phyloP scores from a whole-genome alignment of 2,797 vertebrate species.

The Sebastolobus altivelis region DNA sequence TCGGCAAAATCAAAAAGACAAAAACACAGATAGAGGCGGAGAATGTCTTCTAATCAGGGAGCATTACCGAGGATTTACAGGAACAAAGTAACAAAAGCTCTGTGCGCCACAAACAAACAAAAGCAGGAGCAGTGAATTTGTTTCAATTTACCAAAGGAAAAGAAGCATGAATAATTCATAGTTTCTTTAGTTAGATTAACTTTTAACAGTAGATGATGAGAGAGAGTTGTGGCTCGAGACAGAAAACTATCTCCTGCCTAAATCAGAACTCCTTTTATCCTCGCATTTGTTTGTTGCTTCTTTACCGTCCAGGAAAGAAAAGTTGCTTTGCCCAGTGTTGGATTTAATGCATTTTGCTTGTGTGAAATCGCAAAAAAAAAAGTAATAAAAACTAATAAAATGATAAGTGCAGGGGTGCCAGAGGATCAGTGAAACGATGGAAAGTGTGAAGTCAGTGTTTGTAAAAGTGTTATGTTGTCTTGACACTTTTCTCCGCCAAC shows the following conservation, averaged over 20 bases:
- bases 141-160: constrained; percentile 56
- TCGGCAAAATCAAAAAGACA: constrained; percentile 14
- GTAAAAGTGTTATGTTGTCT: constrained; percentile 18
- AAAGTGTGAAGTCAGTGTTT: constrained; percentile 7
- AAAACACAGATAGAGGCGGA: constrained; percentile 12
- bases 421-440: neutral
- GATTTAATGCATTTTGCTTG: neutral
- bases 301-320: neutral
- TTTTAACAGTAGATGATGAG: constrained; percentile 48
- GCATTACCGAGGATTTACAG: constrained; percentile 24
- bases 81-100: constrained; percentile 34
- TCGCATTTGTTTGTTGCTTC: constrained; percentile 7
- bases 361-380: neutral
- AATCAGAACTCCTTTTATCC: constrained; percentile 22
- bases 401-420: neutral
- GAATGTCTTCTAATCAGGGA: constrained; percentile 52
- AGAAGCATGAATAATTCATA: constrained; percentile 60
- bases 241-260: neutral
- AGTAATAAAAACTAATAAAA: neutral
- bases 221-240: constrained; percentile 12
- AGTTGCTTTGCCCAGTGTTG: neutral
- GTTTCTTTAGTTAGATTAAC: constrained; percentile 39
- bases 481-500: neutral
- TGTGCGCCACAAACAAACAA: constrained; percentile 35
- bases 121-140: constrained; percentile 43